Percentiles rank a stretch among this genome's conserved stretches.
These are phyloP conservation scores for Brachionus koreanus DNA, from an alignment of 1,140 invertebrate genomes.

Conservation along the genomic window DNA sequence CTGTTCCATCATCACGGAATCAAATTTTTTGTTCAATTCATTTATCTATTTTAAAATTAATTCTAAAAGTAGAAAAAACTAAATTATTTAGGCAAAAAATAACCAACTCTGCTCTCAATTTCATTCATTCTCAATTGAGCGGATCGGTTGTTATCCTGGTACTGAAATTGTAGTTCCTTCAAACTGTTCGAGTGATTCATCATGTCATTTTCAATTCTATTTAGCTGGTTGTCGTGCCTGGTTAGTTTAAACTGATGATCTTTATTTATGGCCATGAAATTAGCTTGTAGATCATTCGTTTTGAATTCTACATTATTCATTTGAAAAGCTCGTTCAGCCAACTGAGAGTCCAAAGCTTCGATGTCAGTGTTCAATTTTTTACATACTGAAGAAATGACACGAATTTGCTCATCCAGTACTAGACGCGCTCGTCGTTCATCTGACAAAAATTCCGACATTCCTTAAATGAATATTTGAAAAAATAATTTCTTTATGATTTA, in stretches of 20 bases:
- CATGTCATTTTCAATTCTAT: constrained; percentile 8
- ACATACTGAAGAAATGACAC: constrained; percentile 28
- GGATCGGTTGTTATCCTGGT: constrained; percentile 18
- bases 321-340: constrained; percentile 11
- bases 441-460: constrained; percentile 15
- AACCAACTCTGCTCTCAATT: constrained; percentile 32
- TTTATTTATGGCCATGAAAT: constrained; percentile 24
- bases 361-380: constrained; percentile 43
- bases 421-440: constrained; percentile 14
- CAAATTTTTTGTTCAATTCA: constrained; percentile 35
- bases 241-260: constrained; percentile 36
- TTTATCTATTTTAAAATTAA: constrained; percentile 14
- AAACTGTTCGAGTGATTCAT: background rate
- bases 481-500: background rate
- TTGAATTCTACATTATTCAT: constrained; percentile 41
- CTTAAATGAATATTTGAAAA: background rate
- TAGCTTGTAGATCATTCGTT: constrained; percentile 40
- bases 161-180: constrained; percentile 14
- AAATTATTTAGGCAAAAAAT: background rate
- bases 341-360: constrained; percentile 24
- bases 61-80: background rate
- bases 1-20: constrained; percentile 39
- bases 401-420: constrained; percentile 33
- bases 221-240: constrained; percentile 22
- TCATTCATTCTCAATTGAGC: constrained; percentile 23